Percentiles rank a stretch among this genome's conserved stretches.
Conservation (phyloP, 1,140 invertebrate genomes). For the Cydia strobilella region DNA sequence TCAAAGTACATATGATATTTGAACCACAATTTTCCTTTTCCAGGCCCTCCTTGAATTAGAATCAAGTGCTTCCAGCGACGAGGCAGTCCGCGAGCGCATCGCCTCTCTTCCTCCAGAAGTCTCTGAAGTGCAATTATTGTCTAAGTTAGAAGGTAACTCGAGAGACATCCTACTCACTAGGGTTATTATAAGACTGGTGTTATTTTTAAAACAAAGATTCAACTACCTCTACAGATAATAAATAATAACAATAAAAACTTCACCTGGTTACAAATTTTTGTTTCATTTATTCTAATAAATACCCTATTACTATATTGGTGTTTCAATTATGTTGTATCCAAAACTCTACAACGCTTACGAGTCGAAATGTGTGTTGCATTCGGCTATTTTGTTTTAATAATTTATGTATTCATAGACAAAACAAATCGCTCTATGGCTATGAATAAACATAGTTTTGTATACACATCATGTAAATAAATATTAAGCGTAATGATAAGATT, state of each 20-base stretch:
- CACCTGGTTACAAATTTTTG: conserved; percentile 33
- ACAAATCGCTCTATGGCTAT: not conserved
- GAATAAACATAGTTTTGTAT: not conserved
- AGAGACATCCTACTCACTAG: conserved; percentile 21
- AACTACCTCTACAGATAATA: conserved; percentile 30
- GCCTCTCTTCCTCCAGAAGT: conserved; percentile 96
- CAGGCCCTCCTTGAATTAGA: conserved; percentile 91
- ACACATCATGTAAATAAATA: not conserved
- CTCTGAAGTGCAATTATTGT: conserved; percentile 92
- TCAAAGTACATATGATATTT: conserved; percentile 10
- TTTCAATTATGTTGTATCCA: conserved; percentile 7
- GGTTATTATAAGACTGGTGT: conserved; percentile 20
- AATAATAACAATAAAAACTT: conserved; percentile 12
- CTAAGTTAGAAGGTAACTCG: conserved; percentile 87
- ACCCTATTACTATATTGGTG: conserved; percentile 1
- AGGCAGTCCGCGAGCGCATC: conserved; percentile 94
- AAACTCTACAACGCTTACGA: not conserved
- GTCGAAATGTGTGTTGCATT: not conserved
- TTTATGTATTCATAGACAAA: not conserved
- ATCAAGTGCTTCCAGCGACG: conserved; percentile 96
- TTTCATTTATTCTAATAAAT: conserved; percentile 31
- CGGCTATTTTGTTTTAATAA: not conserved
- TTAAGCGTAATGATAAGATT: too few relatives aligned
- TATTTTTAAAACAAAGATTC: conserved; percentile 29
- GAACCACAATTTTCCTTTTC: conserved; percentile 41